Conservation (phyloP, 2,797 vertebrate species). For the Spheniscus humboldti region DNA sequence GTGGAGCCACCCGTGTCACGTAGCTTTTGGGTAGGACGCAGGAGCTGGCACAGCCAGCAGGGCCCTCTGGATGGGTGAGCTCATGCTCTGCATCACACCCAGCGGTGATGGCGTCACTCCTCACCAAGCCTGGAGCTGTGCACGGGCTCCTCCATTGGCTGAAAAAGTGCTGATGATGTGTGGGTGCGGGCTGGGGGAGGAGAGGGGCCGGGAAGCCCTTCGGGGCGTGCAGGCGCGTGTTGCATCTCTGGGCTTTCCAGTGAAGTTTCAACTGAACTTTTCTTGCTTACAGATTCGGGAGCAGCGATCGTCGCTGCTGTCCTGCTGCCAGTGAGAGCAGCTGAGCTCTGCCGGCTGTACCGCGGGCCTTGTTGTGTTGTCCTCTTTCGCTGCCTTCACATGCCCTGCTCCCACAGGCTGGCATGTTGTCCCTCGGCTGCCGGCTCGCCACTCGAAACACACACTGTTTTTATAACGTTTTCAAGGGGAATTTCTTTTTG, state of each 20-base stretch:
- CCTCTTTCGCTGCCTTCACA: background rate
- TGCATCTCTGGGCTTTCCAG: background rate
- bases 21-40: background rate
- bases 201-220: background rate
- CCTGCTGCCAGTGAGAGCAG: background rate
- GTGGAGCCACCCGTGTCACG: fast-evolving
- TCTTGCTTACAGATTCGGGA: fast-evolving
- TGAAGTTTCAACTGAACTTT: background rate
- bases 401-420: background rate
- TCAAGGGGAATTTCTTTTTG: background rate
- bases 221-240: fast-evolving
- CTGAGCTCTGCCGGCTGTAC: background rate
- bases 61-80: background rate
- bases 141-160: background rate
- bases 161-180: background rate
- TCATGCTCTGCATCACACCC: background rate
- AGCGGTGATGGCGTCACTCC: fast-evolving
- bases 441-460: fast-evolving
- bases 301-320: fast-evolving
- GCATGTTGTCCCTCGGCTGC: fast-evolving
- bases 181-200: background rate
- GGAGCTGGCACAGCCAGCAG: background rate
- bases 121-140: background rate
- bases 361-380: fast-evolving
- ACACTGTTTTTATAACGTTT: fast-evolving